Evolutionary conservation across 2,797 vertebrate species (phyloP).

Genomic region (Phylloscopus collybita): DNA sequence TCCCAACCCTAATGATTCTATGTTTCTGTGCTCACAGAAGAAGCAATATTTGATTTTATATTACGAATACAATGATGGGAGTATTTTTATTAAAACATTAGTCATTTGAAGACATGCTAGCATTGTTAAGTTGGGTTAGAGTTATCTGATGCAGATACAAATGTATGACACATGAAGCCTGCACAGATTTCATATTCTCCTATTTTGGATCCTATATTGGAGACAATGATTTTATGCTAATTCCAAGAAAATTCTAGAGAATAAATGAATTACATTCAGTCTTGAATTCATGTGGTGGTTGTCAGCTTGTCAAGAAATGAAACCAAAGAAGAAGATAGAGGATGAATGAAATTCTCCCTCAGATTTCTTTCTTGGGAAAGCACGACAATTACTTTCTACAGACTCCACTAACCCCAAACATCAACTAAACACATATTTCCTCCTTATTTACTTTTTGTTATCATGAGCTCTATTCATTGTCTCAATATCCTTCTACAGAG

Average conservation of each 20-base stretch:
- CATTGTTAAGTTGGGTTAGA: neutral
- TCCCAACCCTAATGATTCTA: neutral
- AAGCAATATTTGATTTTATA: neutral
- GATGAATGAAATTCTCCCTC: neutral
- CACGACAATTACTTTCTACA: neutral
- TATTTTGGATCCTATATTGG: neutral
- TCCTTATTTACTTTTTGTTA: neutral
- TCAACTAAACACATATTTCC: neutral
- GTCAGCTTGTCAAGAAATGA: neutral
- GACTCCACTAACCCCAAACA: neutral
- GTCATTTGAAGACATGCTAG: neutral
- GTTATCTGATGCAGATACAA: neutral
- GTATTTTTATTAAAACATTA: neutral
- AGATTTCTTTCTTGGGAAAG: neutral
- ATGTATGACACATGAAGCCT: neutral
- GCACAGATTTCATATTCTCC: neutral
- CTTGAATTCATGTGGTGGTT: neutral
- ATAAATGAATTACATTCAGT: neutral
- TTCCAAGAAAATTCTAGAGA: neutral
- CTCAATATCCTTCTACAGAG: neutral
- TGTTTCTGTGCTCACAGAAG: neutral
- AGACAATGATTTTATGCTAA: neutral
- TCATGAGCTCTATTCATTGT: neutral
- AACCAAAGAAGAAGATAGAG: neutral
- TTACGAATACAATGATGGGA: neutral